A percentile compares a stretch with the other conserved stretches of the same genome.
These are phyloP conservation scores for Trogon surrucura DNA, from an alignment of 2,113 vertebrate species.

Conservation along the genomic window DNA sequence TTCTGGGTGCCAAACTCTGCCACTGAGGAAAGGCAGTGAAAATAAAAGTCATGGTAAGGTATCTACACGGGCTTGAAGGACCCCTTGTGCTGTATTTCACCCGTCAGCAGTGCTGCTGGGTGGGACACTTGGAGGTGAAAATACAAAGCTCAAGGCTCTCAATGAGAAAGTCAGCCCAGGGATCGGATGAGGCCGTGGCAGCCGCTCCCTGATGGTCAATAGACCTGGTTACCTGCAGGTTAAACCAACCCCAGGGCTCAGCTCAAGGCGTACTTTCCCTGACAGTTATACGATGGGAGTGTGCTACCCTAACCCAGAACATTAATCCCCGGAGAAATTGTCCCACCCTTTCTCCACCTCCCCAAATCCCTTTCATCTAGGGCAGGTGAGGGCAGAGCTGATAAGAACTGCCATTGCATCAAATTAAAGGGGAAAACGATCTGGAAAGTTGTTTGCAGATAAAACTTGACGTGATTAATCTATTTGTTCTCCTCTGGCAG, in stretches of 20 bases:
- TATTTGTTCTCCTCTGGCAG: conserved; percentile 42
- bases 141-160: not conserved
- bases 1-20: not conserved
- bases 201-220: not conserved
- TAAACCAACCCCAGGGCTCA: not conserved
- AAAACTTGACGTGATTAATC: conserved; percentile 36
- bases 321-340: not conserved
- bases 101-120: accelerated
- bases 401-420: conserved; percentile 20
- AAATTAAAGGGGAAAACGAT: conserved; percentile 48
- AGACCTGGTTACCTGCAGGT: not conserved
- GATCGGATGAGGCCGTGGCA: accelerated
- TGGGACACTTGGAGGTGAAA: not conserved
- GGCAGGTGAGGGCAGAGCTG: conserved; percentile 37
- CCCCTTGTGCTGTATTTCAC: accelerated
- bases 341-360: not conserved
- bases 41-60: not conserved
- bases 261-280: not conserved
- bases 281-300: not conserved
- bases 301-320: not conserved
- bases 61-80: not conserved
- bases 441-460: conserved; percentile 49
- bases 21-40: not conserved
- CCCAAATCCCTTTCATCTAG: conserved; percentile 30
- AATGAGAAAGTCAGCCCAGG: not conserved